Percentiles rank a stretch among this genome's conserved stretches.
These are phyloP conservation scores for Alauda arvensis DNA, from an alignment of 2,797 vertebrate species.

Conservation along the genomic window DNA sequence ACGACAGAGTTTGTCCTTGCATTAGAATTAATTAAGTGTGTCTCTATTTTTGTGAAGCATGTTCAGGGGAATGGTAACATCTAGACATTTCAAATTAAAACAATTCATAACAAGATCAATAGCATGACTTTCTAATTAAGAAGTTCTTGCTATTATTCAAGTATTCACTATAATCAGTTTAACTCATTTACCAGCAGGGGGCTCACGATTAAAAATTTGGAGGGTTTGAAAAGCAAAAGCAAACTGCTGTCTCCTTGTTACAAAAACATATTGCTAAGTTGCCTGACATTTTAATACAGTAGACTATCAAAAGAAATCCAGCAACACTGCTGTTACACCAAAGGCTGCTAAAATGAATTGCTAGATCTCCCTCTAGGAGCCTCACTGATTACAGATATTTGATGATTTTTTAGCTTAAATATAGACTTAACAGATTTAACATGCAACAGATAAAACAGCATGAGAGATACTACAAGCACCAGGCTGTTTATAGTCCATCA, in stretches of 20 bases:
- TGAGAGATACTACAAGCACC: not conserved
- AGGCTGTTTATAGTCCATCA: not conserved
- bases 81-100: conserved; percentile 14
- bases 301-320: not conserved
- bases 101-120: conserved; percentile 42
- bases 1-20: conserved; percentile 12
- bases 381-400: conserved; percentile 2
- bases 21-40: conserved; percentile 37
- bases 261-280: not conserved
- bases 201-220: conserved; percentile 13
- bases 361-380: not conserved
- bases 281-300: not conserved
- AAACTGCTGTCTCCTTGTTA: not conserved
- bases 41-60: not conserved
- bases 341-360: conserved; percentile 14
- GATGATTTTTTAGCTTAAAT: conserved; percentile 24
- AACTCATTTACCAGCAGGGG: conserved; percentile 18
- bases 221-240: not conserved
- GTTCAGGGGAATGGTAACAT: conserved; percentile 20
- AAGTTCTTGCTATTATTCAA: not conserved
- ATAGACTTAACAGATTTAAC: conserved; percentile 11
- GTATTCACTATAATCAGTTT: not conserved
- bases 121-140: conserved; percentile 23
- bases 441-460: not conserved
- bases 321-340: not conserved